phyloP scores from a whole-genome alignment of 2,797 vertebrate species.

The Aulostomus chinensis region DNA sequence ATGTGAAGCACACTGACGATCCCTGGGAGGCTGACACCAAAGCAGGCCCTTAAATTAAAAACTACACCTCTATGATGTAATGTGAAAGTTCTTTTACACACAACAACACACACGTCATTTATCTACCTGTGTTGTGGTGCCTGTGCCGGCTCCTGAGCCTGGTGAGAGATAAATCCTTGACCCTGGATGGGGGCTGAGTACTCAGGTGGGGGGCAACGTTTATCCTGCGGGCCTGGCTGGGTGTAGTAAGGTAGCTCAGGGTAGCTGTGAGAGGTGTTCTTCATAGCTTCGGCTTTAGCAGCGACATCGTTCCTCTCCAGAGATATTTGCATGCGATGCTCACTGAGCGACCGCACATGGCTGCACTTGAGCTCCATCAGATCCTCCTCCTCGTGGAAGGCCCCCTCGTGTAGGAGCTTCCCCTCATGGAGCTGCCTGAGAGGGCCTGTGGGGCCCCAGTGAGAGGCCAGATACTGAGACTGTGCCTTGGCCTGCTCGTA shows the following conservation, averaged over 20 bases:
- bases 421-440: slow-evolving; percentile 53
- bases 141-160: slow-evolving; percentile 62
- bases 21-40: slow-evolving; percentile 13
- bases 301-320: slow-evolving; percentile 84
- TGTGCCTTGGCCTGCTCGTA: slow-evolving; percentile 97
- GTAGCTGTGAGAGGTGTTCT: slow-evolving; percentile 91
- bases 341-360: slow-evolving; percentile 92
- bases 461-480: slow-evolving; percentile 87
- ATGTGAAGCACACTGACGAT: slow-evolving; percentile 59
- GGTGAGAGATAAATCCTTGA: slow-evolving; percentile 74
- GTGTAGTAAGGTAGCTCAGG: slow-evolving; percentile 87
- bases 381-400: slow-evolving; percentile 80
- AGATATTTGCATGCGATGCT: slow-evolving; percentile 90
- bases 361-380: slow-evolving; percentile 85
- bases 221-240: slow-evolving; percentile 46
- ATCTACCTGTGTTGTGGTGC: slow-evolving; percentile 79
- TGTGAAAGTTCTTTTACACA: slow-evolving; percentile 6
- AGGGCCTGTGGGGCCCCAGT: slow-evolving; percentile 69
- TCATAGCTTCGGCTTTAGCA: slow-evolving; percentile 69
- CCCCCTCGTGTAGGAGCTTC: slow-evolving; percentile 50
- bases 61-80: slow-evolving; percentile 43
- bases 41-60: slow-evolving; percentile 22
- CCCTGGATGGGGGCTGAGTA: slow-evolving; percentile 80
- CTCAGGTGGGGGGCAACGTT: slow-evolving; percentile 85
- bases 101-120: slow-evolving; percentile 4